phyloP scores from a whole-genome alignment of 2,113 vertebrate genomes.

The Telmatochromis sp. region DNA sequence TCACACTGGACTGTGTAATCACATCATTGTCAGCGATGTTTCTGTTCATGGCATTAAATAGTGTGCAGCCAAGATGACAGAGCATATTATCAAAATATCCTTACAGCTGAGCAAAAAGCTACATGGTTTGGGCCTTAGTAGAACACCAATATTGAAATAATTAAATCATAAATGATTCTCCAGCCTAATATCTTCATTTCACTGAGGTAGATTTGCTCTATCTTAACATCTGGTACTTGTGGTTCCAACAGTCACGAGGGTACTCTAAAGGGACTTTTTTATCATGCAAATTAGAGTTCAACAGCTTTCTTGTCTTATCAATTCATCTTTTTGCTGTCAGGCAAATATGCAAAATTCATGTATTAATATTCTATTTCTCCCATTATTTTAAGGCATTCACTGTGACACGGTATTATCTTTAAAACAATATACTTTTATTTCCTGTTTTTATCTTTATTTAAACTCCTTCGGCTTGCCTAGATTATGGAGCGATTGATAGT shows the following conservation, averaged over 20 bases:
- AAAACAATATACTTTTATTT: slow-evolving; percentile 38
- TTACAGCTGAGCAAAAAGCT: not conserved
- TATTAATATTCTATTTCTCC: slow-evolving; percentile 42
- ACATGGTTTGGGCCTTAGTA: not conserved
- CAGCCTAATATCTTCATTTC: slow-evolving; percentile 15
- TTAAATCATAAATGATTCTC: not conserved
- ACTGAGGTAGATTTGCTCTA: slow-evolving; percentile 5
- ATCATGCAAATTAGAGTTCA: slow-evolving; percentile 52
- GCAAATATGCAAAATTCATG: slow-evolving; percentile 50
- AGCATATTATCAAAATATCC: slow-evolving; percentile 21
- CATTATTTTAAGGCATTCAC: slow-evolving; percentile 26
- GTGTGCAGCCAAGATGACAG: slow-evolving; percentile 15
- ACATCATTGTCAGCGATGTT: slow-evolving; percentile 22
- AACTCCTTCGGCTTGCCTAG: slow-evolving; percentile 14
- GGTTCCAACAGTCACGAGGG: slow-evolving; percentile 27
- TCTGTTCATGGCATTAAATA: slow-evolving; percentile 5
- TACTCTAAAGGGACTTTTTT: slow-evolving; percentile 38
- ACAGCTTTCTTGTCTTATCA: slow-evolving; percentile 44
- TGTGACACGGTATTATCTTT: slow-evolving; percentile 5
- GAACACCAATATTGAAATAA: slow-evolving; percentile 5
- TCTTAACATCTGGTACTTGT: slow-evolving; percentile 30
- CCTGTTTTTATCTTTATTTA: slow-evolving; percentile 13
- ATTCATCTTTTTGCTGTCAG: slow-evolving; percentile 53
- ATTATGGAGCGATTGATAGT: slow-evolving; percentile 25
- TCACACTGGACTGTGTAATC: slow-evolving; percentile 25